Evolutionary conservation across 2,797 vertebrate species (phyloP).

Genomic region (Emys orbicularis): DNA sequence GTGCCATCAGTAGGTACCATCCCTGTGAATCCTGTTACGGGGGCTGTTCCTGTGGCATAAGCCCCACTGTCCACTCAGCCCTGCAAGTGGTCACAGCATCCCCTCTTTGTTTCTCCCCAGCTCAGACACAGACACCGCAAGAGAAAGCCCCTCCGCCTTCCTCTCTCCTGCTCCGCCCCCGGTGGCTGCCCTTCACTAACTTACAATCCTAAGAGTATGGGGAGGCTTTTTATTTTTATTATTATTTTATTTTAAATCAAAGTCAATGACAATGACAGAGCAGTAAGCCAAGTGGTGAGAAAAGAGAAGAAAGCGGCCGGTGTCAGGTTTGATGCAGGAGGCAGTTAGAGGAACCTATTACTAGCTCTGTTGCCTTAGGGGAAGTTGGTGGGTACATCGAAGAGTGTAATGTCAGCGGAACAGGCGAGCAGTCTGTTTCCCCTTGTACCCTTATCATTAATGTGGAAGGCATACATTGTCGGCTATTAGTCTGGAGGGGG

Average conservation of each 20-base stretch:
- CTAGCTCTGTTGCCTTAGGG: slow-evolving; percentile 76
- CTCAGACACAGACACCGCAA: accelerated
- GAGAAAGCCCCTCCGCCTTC: background rate
- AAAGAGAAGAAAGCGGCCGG: slow-evolving; percentile 70
- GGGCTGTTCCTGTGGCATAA: background rate
- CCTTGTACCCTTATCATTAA: slow-evolving; percentile 74
- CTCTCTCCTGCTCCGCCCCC: accelerated
- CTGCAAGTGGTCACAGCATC: accelerated
- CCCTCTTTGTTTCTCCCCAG: accelerated
- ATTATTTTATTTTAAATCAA: slow-evolving; percentile 66
- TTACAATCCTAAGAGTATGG: background rate
- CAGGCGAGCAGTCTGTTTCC: slow-evolving; percentile 67
- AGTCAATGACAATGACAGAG: slow-evolving; percentile 78
- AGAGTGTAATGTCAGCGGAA: slow-evolving; percentile 69
- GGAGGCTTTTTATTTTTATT: background rate
- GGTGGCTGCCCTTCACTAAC: slow-evolving; percentile 8
- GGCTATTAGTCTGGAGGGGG: slow-evolving; percentile 72
- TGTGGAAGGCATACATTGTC: slow-evolving; percentile 66
- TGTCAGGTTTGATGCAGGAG: slow-evolving; percentile 78
- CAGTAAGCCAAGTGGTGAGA: slow-evolving; percentile 66
- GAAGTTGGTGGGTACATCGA: slow-evolving; percentile 56
- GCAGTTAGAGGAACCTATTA: slow-evolving; percentile 77
- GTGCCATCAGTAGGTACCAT: background rate
- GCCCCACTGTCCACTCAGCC: background rate
- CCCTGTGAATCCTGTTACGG: background rate